A percentile compares a stretch with the other conserved stretches of the same genome.
Evolutionary conservation across 2,888 invertebrate species (phyloP).

Genomic region (Caradrina clavipalpis): DNA sequence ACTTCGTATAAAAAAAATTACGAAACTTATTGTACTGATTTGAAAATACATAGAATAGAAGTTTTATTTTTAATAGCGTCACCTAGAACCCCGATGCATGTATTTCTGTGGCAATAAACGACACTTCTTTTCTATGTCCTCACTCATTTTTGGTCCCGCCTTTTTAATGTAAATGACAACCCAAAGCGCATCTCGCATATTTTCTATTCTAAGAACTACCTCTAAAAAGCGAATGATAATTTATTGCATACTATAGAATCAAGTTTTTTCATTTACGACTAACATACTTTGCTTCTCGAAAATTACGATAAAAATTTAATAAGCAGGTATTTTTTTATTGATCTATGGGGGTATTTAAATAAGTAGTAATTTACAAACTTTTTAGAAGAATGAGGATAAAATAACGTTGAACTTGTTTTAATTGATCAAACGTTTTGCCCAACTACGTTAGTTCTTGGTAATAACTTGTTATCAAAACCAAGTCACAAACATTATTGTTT

Average conservation of each 20-base stretch:
- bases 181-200: not conserved
- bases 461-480: not conserved
- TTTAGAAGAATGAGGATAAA: not conserved
- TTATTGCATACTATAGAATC: not conserved
- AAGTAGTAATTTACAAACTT: not conserved
- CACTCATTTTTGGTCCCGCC: not conserved
- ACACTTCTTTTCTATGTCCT: too few species aligned
- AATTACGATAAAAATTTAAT: not conserved
- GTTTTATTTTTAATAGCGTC: too few species aligned
- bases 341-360: not conserved
- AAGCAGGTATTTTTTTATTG: not conserved
- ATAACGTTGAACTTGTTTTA: not conserved
- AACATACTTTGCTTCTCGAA: not conserved
- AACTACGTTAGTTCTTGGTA: not conserved
- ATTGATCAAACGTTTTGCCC: not conserved
- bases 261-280: not conserved
- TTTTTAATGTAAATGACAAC: constrained; percentile 8
- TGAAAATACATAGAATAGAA: too few species aligned
- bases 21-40: too few species aligned
- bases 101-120: too few species aligned
- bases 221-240: not conserved
- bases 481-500: not conserved
- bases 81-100: too few species aligned
- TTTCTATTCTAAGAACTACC: not conserved
- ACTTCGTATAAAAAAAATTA: not conserved